Evolutionary conservation across 2,113 vertebrate species (phyloP), one percentile per base, ranked within the genome.

Genomic region (Elaphurus davidianus): DNA sequence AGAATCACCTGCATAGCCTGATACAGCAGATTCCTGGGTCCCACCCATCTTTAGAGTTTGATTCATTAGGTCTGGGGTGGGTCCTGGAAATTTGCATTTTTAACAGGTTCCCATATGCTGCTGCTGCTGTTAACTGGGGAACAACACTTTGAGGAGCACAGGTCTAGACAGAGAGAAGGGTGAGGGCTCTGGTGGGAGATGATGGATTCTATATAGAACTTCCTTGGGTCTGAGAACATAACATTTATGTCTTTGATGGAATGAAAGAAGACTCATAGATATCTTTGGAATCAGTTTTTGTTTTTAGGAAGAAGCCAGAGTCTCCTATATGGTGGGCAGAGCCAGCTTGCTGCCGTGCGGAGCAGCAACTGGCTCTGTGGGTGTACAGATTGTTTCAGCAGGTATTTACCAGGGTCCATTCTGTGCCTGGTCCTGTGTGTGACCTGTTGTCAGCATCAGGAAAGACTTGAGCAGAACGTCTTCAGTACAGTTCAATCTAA

Each of bases 231-330:
- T 84, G 87, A 74, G 92, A 90, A 57, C 30, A 40, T 54, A 33
- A 21, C 27, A 16, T 45, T 87, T 7, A 15, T 52, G 36, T 27
- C 67, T 90, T 83, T 89, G 57, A 71, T 25, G 21, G 90, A 87
- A 67, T 67, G 78, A 76, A 86, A 57, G 57, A 76, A 74, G 64
- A 84, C 85, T 79, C 27, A 21, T 8, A 3, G 60, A 57, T 43
- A n/a, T 94, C 85, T 59, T 5, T 5, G 25, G 62, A 36, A 67
- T 12, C 40, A 50, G 27, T 87, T 93, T 85, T 86, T 91, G 30
- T 88, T 90, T 95, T 78, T 15, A 93, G 83, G 87, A 76, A 91
- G 96, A 96, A 82, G 23, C 30, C 79, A 74, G 59, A 55, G 23
- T 40, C 40, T 94, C 81, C 33, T 54, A 0, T 60, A 2, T 5